phyloP scores from a whole-genome alignment of 2,113 vertebrate genomes.

The Galemys pyrenaicus region DNA sequence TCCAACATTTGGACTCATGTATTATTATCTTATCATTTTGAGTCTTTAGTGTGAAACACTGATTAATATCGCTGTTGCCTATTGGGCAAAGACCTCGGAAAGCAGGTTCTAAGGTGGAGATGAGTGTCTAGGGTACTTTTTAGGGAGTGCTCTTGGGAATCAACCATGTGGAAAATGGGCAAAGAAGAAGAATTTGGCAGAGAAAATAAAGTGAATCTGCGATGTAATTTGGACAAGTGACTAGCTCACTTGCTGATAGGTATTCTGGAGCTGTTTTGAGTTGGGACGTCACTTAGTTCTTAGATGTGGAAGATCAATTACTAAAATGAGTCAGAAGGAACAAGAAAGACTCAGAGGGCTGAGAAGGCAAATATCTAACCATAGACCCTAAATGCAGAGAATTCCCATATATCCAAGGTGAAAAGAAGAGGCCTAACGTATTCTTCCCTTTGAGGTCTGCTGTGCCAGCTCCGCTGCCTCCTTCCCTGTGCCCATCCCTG shows the following conservation, averaged over 20 bases:
- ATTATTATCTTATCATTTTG: neutral
- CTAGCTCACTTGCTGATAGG: neutral
- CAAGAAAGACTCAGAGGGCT: neutral
- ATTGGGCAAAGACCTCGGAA: neutral
- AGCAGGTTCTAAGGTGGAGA: neutral
- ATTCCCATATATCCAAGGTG: neutral
- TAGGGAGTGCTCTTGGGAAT: neutral
- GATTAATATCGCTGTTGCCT: neutral
- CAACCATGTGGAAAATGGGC: neutral
- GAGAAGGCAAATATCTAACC: neutral
- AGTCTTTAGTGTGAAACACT: neutral
- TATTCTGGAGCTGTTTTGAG: neutral
- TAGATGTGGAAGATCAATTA: neutral
- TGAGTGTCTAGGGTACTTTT: neutral
- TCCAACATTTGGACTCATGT: neutral
- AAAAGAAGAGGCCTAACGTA: neutral
- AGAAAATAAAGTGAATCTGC: neutral
- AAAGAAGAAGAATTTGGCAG: neutral
- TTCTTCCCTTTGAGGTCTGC: neutral
- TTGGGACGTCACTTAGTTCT: neutral
- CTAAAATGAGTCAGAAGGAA: accelerated
- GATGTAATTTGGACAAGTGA: neutral
- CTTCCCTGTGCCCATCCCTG: neutral
- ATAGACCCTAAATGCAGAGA: neutral
- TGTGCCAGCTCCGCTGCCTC: neutral